Conservation (phyloP, 2,113 vertebrate genomes). For the Proteles cristata region DNA sequence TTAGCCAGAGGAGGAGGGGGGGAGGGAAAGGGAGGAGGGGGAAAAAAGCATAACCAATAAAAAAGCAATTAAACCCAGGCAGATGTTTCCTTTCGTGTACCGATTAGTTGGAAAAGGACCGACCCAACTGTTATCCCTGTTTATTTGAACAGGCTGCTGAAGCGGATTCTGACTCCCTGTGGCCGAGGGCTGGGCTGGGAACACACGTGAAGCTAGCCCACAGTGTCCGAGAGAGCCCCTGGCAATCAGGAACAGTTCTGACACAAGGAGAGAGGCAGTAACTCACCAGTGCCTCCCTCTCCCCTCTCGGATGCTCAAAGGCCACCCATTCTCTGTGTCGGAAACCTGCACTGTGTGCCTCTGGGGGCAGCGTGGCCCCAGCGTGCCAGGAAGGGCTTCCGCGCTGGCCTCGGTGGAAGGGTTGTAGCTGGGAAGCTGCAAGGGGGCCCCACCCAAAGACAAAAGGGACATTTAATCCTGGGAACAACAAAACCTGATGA, state of each 20-base stretch:
- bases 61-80: slow-evolving; percentile 68
- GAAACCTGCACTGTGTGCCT: slow-evolving; percentile 38
- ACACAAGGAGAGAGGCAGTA: slow-evolving; percentile 22
- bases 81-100: slow-evolving; percentile 80
- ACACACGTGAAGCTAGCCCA: neutral
- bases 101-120: slow-evolving; percentile 66
- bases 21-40: neutral
- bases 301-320: slow-evolving; percentile 33
- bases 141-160: slow-evolving; percentile 74
- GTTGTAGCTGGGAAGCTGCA: neutral
- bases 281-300: slow-evolving; percentile 52
- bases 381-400: neutral
- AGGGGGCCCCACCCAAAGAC: slow-evolving; percentile 45
- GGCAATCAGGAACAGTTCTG: neutral
- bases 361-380: neutral
- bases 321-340: neutral
- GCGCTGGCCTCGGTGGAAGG: neutral
- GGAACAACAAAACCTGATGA: slow-evolving; percentile 49
- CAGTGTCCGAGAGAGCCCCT: neutral
- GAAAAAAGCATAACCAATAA: slow-evolving; percentile 67
- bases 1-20: neutral
- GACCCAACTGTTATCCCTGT: slow-evolving; percentile 56
- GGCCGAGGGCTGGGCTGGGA: neutral
- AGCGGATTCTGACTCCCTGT: slow-evolving; percentile 53
- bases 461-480: slow-evolving; percentile 58